Evolutionary conservation across 1,140 invertebrate genomes (phyloP).

Genomic region (Papilio aristodemus): DNA sequence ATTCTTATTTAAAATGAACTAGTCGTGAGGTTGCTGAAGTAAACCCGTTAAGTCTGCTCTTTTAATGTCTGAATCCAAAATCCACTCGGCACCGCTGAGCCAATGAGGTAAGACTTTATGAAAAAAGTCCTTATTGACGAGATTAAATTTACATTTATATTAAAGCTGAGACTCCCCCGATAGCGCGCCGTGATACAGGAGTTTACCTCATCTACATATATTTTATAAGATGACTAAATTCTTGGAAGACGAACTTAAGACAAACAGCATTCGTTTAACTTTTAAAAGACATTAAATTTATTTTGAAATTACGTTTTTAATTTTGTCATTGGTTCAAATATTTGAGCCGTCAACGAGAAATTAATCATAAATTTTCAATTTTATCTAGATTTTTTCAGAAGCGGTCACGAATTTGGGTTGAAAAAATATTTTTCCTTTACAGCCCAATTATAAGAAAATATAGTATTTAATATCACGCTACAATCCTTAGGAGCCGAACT

Average conservation of each 20-base stretch:
- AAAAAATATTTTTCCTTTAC: too few relatives aligned
- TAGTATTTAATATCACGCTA: too few relatives aligned
- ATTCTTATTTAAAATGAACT: too few relatives aligned
- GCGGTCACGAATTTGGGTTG: too few relatives aligned
- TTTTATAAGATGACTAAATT: constrained; percentile 20
- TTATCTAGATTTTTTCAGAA: too few relatives aligned
- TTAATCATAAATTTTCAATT: too few relatives aligned
- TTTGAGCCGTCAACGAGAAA: too few relatives aligned
- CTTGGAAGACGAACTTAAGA: constrained; percentile 9
- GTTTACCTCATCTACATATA: constrained; percentile 23
- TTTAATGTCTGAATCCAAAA: constrained; percentile 26
- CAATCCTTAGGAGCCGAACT: too few relatives aligned
- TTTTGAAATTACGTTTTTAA: too few relatives aligned
- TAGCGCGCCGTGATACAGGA: constrained; percentile 23
- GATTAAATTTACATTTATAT: constrained; percentile 33
- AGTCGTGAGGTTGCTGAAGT: background rate
- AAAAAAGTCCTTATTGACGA: constrained; percentile 26
- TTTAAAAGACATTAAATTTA: too few relatives aligned
- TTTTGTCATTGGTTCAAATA: too few relatives aligned
- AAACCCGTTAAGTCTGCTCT: constrained; percentile 3
- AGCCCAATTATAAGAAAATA: too few relatives aligned
- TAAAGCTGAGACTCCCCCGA: constrained; percentile 25
- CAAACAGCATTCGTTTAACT: background rate
- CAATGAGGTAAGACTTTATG: constrained; percentile 32
- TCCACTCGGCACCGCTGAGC: background rate